Base-by-base conservation (phyloP, 1,140 invertebrate genomes). In the Drosophila grimshawi region DNA sequence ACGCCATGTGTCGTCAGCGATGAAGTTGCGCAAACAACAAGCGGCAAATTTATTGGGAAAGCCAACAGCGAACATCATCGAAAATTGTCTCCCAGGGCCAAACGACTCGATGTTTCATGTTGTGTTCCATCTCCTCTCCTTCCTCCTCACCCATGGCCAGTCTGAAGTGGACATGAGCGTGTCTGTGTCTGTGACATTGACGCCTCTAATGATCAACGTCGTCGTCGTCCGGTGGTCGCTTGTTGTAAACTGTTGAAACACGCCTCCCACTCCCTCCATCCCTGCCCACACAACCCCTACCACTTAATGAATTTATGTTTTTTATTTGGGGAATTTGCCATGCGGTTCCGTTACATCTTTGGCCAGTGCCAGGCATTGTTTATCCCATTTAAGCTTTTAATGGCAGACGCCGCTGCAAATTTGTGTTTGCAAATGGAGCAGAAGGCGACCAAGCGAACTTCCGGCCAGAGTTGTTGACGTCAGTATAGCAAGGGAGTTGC, bases 41-140 rank as follows among this genome's bases (percentile, higher is more conserved):
- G 85, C 72, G 69, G 78, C 80, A 80, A 89, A 88, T 88, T 86
- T 89, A 83, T 89, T 89, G 76, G 59, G 45, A 76, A 69, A 60
- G 64, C 53, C 55, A 55, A 10, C 39, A 43, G 10, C 3, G 10
- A 43, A 43, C 39, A n/a, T 43, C 62, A 60, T 41, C 41, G 43
- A 52, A 52, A 70, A 43, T 43, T 63, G 67, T 75, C 19, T 19
- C 66, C 66, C 66, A 51, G 52, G 52, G 59, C 39, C 19, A 19
- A 19, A 57, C 61, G 6, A 32, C 45, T 30, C 51, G 63, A 56
- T 46, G 41, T 53, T 46, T 32, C 56, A 32, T 63, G 67, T 71
- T 63, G 60, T 71, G 71, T 52, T 60, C 39, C 30, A 49, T 6
- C 3, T n/a, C 39, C 8, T 43, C 0, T 1, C 3, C 39, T 0